Evolutionary conservation across 1,140 invertebrate genomes (phyloP).

Genomic region (Polypedilum vanderplanki): DNA sequence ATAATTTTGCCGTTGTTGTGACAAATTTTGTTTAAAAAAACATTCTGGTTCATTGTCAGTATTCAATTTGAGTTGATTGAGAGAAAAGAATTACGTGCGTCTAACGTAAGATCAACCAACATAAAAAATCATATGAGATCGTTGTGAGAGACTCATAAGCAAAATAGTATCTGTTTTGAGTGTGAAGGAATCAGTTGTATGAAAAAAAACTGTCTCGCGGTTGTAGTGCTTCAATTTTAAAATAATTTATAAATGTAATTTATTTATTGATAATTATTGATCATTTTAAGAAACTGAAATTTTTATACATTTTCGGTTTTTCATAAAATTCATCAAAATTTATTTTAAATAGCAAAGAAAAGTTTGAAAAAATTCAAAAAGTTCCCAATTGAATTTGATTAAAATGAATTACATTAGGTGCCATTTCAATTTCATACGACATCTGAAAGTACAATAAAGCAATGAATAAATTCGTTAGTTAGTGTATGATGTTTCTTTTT

Average conservation of each 20-base stretch:
- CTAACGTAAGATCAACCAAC: background rate
- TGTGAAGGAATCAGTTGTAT: background rate
- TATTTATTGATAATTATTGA: background rate
- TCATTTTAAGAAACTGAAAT: background rate
- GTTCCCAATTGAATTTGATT: background rate
- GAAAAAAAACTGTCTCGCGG: background rate
- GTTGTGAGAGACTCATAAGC: background rate
- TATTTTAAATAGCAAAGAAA: background rate
- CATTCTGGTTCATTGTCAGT: background rate
- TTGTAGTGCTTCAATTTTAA: background rate
- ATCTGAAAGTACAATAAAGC: background rate
- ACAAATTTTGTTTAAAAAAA: background rate
- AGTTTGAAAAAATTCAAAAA: background rate
- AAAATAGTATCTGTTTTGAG: background rate
- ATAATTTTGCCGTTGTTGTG: background rate
- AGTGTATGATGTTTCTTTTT: too few species aligned
- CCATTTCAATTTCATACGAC: too few species aligned
- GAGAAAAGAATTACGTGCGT: background rate
- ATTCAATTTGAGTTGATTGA: background rate
- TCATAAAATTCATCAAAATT: background rate
- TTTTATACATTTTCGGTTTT: background rate
- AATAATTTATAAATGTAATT: background rate
- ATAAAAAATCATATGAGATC: background rate
- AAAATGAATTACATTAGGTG: background rate
- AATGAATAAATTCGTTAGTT: background rate